Evolutionary conservation across 2,113 vertebrate genomes (phyloP), one percentile per base, ranked within the genome.

Genomic region (Papio anubis): DNA sequence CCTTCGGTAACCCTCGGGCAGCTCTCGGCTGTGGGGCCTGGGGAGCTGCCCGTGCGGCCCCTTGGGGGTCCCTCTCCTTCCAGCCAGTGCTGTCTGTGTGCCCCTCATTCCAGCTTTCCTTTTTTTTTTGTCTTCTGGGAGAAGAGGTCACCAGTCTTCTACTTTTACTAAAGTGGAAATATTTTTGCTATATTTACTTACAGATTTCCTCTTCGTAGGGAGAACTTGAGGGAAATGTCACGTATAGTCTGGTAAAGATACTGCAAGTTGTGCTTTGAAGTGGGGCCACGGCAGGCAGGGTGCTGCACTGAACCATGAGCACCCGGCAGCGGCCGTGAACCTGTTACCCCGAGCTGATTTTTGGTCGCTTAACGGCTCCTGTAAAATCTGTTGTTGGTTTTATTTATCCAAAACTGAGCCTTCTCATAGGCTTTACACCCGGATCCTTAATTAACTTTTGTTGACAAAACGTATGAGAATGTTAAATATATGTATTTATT

Each of bases 291-390:
- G n/a, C 10, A 4, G 14, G 32, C 16, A 6, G 61, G 70, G 21
- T 8, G 87, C 94, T 32, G 6, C 3, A 1, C 16, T 32, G 38
- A 9, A 13, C 40, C 21, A 0, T 0, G 10, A 20, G 38, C 55
- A 3, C 40, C 18, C 14, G 21, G 25, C 0, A 4, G 52, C 27
- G 35, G 45, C 78, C 2, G 0, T 13, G 11, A 48, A 43, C 2
- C 0, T 4, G 1, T 35, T 3, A 1, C 14, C n/a, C 82, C 9
- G 5, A 2, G 25, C 66, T 40, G 32, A 7, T 11, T n/a, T 35
- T 35, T 3, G 2, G 13, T 32, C 0, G 1, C 27, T 8, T 40
- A 8, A 23, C 17, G 61, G 11, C 14, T 21, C 16, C 5, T 21
- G 18, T 9, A 1, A 25, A 18, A 27, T 7, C 6, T 25, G 1